Evolutionary conservation across 1,140 invertebrate species (phyloP).

Genomic region (Drosophila pseudoobscura): DNA sequence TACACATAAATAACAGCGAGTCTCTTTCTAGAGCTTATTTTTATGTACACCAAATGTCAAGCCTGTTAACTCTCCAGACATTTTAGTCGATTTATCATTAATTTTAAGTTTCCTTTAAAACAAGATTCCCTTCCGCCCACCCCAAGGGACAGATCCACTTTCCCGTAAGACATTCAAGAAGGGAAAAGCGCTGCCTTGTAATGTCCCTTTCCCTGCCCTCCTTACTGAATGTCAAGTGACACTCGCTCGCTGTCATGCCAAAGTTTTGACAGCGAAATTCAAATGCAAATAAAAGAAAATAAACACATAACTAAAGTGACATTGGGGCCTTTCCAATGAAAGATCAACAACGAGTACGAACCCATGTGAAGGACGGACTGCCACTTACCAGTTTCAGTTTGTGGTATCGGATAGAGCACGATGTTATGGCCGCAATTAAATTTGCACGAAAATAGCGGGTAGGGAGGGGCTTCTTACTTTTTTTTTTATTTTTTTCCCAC

Average conservation of each 20-base stretch:
- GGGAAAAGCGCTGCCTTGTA: too few relatives aligned
- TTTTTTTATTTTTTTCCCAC: not conserved
- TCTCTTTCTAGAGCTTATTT: constrained; percentile 25
- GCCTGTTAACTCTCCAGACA: constrained; percentile 20
- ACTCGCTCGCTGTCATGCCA: constrained; percentile 3
- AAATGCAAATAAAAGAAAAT: constrained; percentile 42
- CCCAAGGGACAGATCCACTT: constrained; percentile 15
- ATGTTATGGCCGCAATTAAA: constrained; percentile 9
- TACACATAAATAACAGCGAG: too few relatives aligned
- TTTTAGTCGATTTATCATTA: constrained; percentile 43
- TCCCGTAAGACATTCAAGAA: not conserved
- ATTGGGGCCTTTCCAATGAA: constrained; percentile 50
- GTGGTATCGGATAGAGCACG: not conserved
- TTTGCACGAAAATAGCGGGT: constrained; percentile 1
- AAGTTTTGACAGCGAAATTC: constrained; percentile 66
- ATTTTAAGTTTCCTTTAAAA: constrained; percentile 11
- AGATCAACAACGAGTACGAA: constrained; percentile 44
- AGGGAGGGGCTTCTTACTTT: not conserved
- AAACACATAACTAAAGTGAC: constrained; percentile 42
- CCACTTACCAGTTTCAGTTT: constrained; percentile 6
- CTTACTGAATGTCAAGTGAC: constrained; percentile 20
- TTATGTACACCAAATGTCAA: constrained; percentile 49
- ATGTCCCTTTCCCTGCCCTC: too few relatives aligned
- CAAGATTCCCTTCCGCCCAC: too few relatives aligned
- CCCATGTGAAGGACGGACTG: not conserved